These are phyloP conservation scores for Baccha elongata DNA, from an alignment of 2,888 invertebrate species.

Conservation along the genomic window DNA sequence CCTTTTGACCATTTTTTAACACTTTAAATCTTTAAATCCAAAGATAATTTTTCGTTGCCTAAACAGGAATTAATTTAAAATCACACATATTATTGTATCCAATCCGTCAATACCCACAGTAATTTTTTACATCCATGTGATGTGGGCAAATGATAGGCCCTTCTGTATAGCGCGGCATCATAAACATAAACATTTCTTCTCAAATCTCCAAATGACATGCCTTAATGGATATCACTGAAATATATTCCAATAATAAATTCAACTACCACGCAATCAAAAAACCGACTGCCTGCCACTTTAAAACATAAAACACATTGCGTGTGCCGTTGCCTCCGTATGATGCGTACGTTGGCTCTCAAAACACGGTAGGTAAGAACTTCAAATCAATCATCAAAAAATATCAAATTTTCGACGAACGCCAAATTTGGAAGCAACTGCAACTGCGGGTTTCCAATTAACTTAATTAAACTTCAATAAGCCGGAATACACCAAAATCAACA, in stretches of 20 bases:
- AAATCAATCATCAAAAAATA: conserved; percentile 57
- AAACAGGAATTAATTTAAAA: conserved; percentile 2
- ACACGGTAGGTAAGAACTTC: too few species aligned
- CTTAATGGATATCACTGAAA: conserved; percentile 33
- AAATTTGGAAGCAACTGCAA: conserved; percentile 34
- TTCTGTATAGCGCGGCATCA: conserved; percentile 1
- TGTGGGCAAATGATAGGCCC: conserved; percentile 13
- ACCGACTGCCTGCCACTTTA: not conserved
- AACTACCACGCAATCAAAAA: conserved; percentile 13
- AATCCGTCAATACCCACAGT: conserved; percentile 9
- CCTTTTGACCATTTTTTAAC: too few species aligned
- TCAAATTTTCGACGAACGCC: conserved; percentile 11
- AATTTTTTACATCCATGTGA: conserved; percentile 1
- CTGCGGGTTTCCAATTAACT: conserved; percentile 60
- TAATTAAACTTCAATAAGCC: conserved; percentile 50
- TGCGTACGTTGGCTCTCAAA: too few species aligned
- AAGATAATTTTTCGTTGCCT: too few species aligned
- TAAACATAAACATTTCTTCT: conserved; percentile 20
- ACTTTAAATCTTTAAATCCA: not conserved
- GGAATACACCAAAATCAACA: conserved; percentile 22
- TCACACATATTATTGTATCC: not conserved
- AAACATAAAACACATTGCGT: conserved; percentile 47
- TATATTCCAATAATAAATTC: conserved; percentile 28
- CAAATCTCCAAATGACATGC: conserved; percentile 34
- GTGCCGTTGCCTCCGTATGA: too few species aligned